Percentiles rank a stretch among this genome's conserved stretches.
Evolutionary conservation across 2,888 invertebrate genomes (phyloP).

Genomic region (Polydrusus tereticollis): DNA sequence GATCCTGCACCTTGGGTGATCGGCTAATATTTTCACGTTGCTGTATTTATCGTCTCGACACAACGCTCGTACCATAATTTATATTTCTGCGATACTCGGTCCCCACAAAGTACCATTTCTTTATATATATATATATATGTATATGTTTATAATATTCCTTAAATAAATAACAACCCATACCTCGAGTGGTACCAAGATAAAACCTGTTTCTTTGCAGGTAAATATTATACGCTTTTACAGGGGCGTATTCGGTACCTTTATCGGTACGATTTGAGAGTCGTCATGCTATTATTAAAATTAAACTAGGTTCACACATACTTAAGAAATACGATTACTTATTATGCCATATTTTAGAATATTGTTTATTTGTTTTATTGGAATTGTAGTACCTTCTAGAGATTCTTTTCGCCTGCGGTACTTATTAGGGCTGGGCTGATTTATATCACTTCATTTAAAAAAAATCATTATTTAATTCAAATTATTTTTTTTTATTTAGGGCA

Average conservation of each 20-base stretch:
- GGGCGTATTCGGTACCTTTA: not conserved
- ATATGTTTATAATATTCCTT: conserved; percentile 42
- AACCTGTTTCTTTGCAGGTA: conserved; percentile 30
- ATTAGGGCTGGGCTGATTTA: no score
- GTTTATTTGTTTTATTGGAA: no score
- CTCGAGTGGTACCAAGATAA: conserved; percentile 35
- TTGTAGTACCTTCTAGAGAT: no score
- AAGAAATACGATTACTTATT: no score
- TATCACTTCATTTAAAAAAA: no score
- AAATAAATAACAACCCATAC: conserved; percentile 39
- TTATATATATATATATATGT: conserved; percentile 41
- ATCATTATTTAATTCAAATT: no score
- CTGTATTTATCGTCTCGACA: conserved; percentile 43
- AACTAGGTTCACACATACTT: no score
- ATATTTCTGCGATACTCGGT: conserved; percentile 35
- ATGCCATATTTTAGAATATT: no score
- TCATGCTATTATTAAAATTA: no score
- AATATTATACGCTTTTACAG: conserved; percentile 20
- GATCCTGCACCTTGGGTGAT: conserved; percentile 39
- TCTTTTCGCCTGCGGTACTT: no score
- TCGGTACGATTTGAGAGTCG: no score
- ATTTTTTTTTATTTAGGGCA: no score
- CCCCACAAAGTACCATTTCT: conserved; percentile 38
- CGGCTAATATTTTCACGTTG: conserved; percentile 45
- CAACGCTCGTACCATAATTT: conserved; percentile 36